Conservation (phyloP, 92 coral and sea anemone species). For the Pocillopora meandrina region DNA sequence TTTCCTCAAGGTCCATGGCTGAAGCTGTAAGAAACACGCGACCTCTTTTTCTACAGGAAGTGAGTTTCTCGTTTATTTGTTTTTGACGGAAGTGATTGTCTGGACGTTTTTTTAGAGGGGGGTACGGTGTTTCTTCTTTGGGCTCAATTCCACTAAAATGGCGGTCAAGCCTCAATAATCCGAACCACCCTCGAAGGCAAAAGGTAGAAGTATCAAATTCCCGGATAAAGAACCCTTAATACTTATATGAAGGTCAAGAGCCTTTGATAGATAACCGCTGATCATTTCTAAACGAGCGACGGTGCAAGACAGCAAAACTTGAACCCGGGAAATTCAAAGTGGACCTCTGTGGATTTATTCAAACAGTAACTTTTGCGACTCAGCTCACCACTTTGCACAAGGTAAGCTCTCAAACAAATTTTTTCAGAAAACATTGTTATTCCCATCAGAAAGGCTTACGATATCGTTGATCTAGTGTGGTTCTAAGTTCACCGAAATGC, state of each 20-base stretch:
- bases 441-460: too few species aligned
- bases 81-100: constrained; percentile 82
- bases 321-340: neutral
- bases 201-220: neutral
- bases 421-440: too few species aligned
- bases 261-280: constrained; percentile 1
- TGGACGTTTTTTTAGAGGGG: constrained; percentile 87
- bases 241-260: neutral
- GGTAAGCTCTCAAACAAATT: too few species aligned
- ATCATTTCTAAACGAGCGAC: neutral
- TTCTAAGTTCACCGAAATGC: too few species aligned
- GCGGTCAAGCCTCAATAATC: constrained; percentile 55
- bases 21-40: neutral
- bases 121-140: constrained; percentile 70
- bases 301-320: neutral
- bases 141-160: constrained; percentile 47
- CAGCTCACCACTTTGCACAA: too few species aligned
- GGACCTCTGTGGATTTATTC: too few species aligned
- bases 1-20: constrained; percentile 76
- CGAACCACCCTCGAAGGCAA: constrained; percentile 74
- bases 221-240: constrained; percentile 42
- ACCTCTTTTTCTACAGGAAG: constrained; percentile 73
- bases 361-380: too few species aligned
- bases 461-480: too few species aligned
- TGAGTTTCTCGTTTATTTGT: constrained; percentile 47